These are phyloP conservation scores for Amazona guildingii DNA, from an alignment of 2,113 vertebrate species.

Conservation along the genomic window DNA sequence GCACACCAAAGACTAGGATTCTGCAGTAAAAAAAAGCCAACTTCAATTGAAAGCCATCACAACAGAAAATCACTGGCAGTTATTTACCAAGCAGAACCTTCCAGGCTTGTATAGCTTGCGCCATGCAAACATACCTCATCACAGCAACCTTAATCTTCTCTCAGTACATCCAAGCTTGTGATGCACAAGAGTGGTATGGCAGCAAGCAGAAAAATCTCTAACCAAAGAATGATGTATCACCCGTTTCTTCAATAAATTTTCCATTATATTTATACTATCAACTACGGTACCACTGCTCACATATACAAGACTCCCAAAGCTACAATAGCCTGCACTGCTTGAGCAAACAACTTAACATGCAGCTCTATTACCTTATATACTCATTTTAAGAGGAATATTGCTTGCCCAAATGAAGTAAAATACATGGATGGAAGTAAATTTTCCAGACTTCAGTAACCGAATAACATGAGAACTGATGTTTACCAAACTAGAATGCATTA, in stretches of 20 bases:
- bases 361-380: not conserved
- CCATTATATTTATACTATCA: not conserved
- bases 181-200: not conserved
- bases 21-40: rapidly evolving
- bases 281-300: not conserved
- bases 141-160: not conserved
- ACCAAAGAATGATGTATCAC: not conserved
- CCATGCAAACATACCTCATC: too few relatives aligned
- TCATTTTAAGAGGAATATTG: not conserved
- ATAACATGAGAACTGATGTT: not conserved
- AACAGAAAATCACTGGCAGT: not conserved
- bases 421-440: not conserved
- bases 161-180: not conserved
- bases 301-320: not conserved
- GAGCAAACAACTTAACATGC: not conserved
- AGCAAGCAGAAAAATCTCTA: not conserved
- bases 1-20: not conserved
- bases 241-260: not conserved
- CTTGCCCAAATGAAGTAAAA: not conserved
- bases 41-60: not conserved
- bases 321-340: not conserved
- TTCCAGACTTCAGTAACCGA: not conserved
- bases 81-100: not conserved
- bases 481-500: not conserved
- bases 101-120: not conserved